phyloP scores from a whole-genome alignment of 1,140 invertebrate genomes.

The Ceratina calcarata region DNA sequence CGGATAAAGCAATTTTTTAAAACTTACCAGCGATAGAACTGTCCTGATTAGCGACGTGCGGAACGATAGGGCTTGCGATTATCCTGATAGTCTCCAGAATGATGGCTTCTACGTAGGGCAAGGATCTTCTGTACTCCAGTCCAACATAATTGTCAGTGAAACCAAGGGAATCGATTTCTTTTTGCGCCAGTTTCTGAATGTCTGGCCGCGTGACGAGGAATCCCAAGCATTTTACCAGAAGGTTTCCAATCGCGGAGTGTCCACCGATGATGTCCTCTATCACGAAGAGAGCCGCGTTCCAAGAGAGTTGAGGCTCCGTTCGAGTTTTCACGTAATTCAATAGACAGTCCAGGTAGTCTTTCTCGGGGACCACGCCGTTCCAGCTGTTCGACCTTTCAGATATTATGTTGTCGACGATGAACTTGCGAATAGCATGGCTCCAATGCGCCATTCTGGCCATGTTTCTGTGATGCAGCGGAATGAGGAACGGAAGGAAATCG shows the following conservation, averaged over 20 bases:
- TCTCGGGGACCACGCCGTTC: constrained; percentile 77
- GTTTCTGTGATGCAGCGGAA: constrained; percentile 86
- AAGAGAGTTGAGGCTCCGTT: constrained; percentile 81
- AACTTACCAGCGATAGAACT: constrained; percentile 84
- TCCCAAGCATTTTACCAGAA: constrained; percentile 88
- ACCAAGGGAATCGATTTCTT: constrained; percentile 85
- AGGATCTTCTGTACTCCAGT: constrained; percentile 83
- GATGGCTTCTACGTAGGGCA: constrained; percentile 92
- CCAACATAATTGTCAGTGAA: constrained; percentile 80
- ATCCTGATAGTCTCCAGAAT: constrained; percentile 89
- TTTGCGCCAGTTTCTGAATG: constrained; percentile 84
- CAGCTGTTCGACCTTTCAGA: constrained; percentile 82
- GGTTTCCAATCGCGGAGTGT: constrained; percentile 91
- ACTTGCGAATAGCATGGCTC: constrained; percentile 87
- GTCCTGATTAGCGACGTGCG: constrained; percentile 91
- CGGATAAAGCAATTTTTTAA: too few species aligned
- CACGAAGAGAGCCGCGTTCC: constrained; percentile 88
- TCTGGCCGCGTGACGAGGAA: constrained; percentile 84
- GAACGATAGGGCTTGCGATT: constrained; percentile 93
- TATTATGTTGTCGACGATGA: constrained; percentile 87
- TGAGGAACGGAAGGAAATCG: constrained; percentile 93
- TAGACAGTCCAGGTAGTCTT: constrained; percentile 88
- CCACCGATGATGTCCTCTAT: constrained; percentile 93
- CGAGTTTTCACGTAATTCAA: constrained; percentile 85
- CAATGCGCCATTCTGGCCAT: constrained; percentile 85